Conservation (phyloP, 2,797 vertebrate species). For the Hemitrygon akajei region DNA sequence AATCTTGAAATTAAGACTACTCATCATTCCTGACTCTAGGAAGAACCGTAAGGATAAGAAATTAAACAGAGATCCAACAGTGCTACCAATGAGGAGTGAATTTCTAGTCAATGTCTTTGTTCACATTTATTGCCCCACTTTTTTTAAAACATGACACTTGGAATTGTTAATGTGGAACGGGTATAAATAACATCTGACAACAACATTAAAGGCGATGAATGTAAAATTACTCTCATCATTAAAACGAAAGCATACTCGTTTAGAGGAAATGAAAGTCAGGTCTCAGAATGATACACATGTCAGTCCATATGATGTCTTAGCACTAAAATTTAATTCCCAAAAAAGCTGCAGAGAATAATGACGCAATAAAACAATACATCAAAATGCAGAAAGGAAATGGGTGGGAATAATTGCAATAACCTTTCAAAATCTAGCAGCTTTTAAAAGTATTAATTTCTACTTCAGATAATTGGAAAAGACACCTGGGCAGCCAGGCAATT, state of each 20-base stretch:
- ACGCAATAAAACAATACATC: constrained; percentile 67
- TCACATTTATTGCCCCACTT: constrained; percentile 42
- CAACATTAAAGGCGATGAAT: constrained; percentile 53
- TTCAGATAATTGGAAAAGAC: constrained; percentile 81
- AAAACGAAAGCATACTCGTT: constrained; percentile 55
- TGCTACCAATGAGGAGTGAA: too few relatives aligned
- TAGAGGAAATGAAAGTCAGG: constrained; percentile 52
- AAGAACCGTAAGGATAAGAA: too few relatives aligned
- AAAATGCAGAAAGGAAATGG: constrained; percentile 65
- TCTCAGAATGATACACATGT: constrained; percentile 62
- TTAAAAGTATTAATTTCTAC: constrained; percentile 84
- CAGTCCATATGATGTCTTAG: constrained; percentile 58
- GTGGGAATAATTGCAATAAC: constrained; percentile 76
- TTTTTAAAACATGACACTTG: constrained; percentile 46
- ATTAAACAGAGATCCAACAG: too few relatives aligned
- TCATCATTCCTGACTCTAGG: too few relatives aligned
- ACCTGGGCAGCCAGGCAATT: constrained; percentile 68
- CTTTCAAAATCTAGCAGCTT: constrained; percentile 79
- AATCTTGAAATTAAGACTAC: too few relatives aligned
- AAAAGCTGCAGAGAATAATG: constrained; percentile 63
- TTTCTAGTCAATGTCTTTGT: constrained; percentile 39
- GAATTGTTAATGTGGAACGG: constrained; percentile 44
- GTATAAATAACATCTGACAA: constrained; percentile 56
- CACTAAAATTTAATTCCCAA: constrained; percentile 62
- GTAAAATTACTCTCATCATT: constrained; percentile 61